These are phyloP conservation scores for Iguana delicatissima DNA, from an alignment of 2,797 vertebrate genomes.

Conservation along the genomic window DNA sequence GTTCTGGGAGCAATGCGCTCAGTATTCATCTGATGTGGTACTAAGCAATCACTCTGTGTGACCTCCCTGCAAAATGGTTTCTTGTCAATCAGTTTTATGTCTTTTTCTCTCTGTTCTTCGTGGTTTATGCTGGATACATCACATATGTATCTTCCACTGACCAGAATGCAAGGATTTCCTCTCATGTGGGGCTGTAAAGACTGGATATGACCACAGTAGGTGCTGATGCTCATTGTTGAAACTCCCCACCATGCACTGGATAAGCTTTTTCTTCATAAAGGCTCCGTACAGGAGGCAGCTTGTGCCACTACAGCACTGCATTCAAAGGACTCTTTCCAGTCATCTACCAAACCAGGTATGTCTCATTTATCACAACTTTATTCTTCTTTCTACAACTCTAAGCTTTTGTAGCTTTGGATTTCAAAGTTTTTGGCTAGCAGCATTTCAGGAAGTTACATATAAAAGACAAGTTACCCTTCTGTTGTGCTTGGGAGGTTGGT, in stretches of 20 bases:
- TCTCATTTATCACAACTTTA: not conserved
- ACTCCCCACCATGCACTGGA: constrained; percentile 21
- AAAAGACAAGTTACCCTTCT: not conserved
- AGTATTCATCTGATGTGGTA: not conserved
- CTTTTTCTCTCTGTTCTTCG: not conserved
- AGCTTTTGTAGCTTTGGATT: not conserved
- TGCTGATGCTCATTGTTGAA: not conserved
- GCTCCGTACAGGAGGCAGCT: not conserved
- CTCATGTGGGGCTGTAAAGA: not conserved
- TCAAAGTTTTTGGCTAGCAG: not conserved
- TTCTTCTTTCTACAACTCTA: not conserved
- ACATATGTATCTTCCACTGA: not conserved
- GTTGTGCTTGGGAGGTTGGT: not conserved
- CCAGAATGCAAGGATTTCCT: not conserved
- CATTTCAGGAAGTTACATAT: not conserved
- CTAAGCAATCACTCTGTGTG: not conserved
- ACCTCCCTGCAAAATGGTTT: not conserved
- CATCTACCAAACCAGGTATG: constrained; percentile 23
- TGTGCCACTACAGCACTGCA: not conserved
- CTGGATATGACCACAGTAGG: not conserved
- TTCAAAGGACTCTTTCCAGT: not conserved
- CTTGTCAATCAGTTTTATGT: not conserved
- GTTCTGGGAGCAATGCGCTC: not conserved
- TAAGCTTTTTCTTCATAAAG: not conserved
- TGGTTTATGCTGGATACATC: not conserved